Conservation (phyloP, 2,888 invertebrate genomes). For the Cyclophora punctaria region DNA sequence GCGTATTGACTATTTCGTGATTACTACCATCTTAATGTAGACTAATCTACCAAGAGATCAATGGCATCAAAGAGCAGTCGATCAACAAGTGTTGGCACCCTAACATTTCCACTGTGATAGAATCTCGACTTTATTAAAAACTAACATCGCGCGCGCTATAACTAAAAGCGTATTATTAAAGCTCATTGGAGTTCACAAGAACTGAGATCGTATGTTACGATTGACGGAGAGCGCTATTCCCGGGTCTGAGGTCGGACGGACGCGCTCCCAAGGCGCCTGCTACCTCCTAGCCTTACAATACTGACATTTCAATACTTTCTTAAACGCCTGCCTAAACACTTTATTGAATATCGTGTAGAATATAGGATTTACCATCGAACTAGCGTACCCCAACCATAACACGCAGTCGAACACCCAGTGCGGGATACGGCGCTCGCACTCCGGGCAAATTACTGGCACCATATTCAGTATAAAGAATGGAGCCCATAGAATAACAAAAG, state of each 20-base stretch:
- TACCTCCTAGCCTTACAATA: constrained; percentile 75
- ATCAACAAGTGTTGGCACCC: too few relatives aligned
- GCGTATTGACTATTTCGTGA: too few relatives aligned
- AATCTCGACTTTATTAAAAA: background rate
- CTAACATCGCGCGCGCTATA: constrained; percentile 22
- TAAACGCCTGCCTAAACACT: constrained; percentile 92
- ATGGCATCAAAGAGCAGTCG: too few relatives aligned
- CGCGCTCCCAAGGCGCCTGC: constrained; percentile 72
- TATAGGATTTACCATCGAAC: constrained; percentile 96
- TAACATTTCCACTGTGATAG: too few relatives aligned
- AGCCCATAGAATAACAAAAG: constrained; percentile 96
- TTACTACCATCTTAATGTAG: too few relatives aligned
- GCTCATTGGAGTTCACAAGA: constrained; percentile 51
- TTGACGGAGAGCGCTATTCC: constrained; percentile 69
- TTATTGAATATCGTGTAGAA: constrained; percentile 98
- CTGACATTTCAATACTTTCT: constrained; percentile 87
- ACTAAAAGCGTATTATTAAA: constrained; percentile 42
- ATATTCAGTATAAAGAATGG: constrained; percentile 95
- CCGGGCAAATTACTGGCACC: constrained; percentile 86
- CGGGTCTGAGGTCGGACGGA: constrained; percentile 62
- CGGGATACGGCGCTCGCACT: constrained; percentile 84
- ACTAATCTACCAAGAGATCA: too few relatives aligned
- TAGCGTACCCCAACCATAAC: constrained; percentile 95
- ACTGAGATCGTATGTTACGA: constrained; percentile 61
- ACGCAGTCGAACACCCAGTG: constrained; percentile 89